Evolutionary conservation across 1,140 invertebrate genomes (phyloP), one percentile per base, ranked within the genome.

Genomic region (Octopus bimaculoides): DNA sequence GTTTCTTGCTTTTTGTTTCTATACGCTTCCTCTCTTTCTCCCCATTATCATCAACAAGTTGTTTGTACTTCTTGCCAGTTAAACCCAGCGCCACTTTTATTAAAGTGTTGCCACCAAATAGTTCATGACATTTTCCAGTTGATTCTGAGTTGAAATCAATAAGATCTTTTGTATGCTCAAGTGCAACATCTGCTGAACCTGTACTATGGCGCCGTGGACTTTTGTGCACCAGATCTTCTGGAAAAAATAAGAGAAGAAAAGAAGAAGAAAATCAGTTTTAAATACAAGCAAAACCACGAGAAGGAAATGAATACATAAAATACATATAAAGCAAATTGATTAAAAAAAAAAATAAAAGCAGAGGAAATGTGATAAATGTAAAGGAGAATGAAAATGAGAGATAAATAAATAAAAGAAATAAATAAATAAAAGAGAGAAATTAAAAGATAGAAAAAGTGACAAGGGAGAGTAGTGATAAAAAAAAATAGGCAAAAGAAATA

Each of bases 1-100:
- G 84, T 75, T 85, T 84, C 77, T 84, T 91, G 7, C 92, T 92
- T 78, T 92, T 91, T 69, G 83, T 81, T 54, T 86, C 85, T 52
- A 84, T n/a, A 7, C 17, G 74, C 41, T 55, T 78, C 79, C 20
- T 79, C 17, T 82, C 81, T 41, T 80, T 81, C 12, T 81, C 78
- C 53, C 80, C 75, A 61, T 77, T 61, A n/a, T 83, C 84, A 79
- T 89, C 87, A 12, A 89, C 85, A 20, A 89, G 84, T 78, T 88
- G 86, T 77, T 88, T 85, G 80, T 88, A 89, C 56, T 83, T 85
- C 69, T 83, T 85, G 52, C 85, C 82, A 20, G 82, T 75, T 79
- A 82, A 75, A 56, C 83, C 82, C 5, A 87, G 79, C 12, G 87
- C 87, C 52, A 86, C 85, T 73, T 86, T 85, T 54, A 85, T 81